Conservation (phyloP, 2,888 invertebrate genomes). For the Papilio elwesi region DNA sequence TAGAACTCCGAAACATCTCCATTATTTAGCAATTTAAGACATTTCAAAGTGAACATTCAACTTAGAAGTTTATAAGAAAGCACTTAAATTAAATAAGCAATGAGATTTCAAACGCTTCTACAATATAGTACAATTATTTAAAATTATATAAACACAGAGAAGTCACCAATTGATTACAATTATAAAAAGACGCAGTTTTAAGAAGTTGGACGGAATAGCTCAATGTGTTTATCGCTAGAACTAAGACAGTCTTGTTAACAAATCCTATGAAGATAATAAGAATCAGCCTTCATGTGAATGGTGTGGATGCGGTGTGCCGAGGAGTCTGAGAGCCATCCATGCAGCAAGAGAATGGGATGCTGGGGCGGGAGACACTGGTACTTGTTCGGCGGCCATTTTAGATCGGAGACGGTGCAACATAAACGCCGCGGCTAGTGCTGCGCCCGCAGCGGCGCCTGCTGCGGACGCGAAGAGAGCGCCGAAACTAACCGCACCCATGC, state of each 20-base stretch:
- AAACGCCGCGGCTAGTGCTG: conserved; percentile 93
- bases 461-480: conserved; percentile 94
- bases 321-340: conserved; percentile 88
- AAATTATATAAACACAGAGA: conserved; percentile 20
- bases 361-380: conserved; percentile 75
- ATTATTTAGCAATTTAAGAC: not conserved
- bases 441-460: conserved; percentile 93
- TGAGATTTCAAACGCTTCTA: conserved; percentile 52
- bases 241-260: conserved; percentile 55
- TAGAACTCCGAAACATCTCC: conserved; percentile 44
- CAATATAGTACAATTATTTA: conserved; percentile 1
- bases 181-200: conserved; percentile 7
- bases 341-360: conserved; percentile 87
- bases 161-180: conserved; percentile 32
- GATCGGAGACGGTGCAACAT: conserved; percentile 92
- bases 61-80: not conserved
- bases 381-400: conserved; percentile 85
- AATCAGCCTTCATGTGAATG: conserved; percentile 67
- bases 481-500: conserved; percentile 95
- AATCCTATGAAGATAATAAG: conserved; percentile 9
- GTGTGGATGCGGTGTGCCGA: conserved; percentile 77
- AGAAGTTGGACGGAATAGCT: conserved; percentile 35
- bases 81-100: conserved; percentile 40
- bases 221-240: conserved; percentile 42
- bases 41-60: not conserved